phyloP scores from a whole-genome alignment of 2,888 invertebrate species.

The Harpalus rufipes region DNA sequence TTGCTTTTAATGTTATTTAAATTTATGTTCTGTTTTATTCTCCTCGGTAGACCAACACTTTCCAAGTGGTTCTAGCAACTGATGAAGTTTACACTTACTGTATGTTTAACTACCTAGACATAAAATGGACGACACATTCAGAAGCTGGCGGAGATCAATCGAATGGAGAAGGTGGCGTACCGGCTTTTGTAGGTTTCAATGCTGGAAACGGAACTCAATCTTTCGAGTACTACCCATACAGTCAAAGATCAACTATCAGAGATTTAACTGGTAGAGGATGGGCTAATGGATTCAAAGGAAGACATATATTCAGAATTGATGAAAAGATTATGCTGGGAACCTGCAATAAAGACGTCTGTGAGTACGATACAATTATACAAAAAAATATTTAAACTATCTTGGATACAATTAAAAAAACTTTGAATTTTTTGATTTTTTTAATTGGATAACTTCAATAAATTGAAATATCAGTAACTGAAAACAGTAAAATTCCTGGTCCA shows the following conservation, averaged over 20 bases:
- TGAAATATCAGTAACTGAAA: no score
- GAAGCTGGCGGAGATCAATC: constrained; percentile 94
- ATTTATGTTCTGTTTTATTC: constrained; percentile 16
- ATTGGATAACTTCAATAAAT: not conserved
- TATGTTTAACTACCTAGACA: constrained; percentile 95
- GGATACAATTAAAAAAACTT: not conserved
- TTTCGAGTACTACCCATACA: constrained; percentile 94
- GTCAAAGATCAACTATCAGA: constrained; percentile 90
- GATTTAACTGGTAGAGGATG: constrained; percentile 91
- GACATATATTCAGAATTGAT: constrained; percentile 96
- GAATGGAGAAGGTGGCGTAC: constrained; percentile 91
- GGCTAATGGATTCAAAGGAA: constrained; percentile 92
- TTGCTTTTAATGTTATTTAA: not conserved
- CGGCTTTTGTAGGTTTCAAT: constrained; percentile 96
- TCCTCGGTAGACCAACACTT: constrained; percentile 89
- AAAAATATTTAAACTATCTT: not conserved
- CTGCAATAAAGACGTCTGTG: constrained; percentile 94
- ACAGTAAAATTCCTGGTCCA: no score
- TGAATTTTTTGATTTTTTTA: not conserved
- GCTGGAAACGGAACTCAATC: constrained; percentile 96
- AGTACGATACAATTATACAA: constrained; percentile 71
- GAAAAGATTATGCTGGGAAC: constrained; percentile 96
- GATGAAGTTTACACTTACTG: constrained; percentile 97
- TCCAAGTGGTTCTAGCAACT: constrained; percentile 95
- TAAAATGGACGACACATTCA: constrained; percentile 94